These are phyloP conservation scores for Lysandra bellargus DNA, from an alignment of 2,888 invertebrate species.

Conservation along the genomic window DNA sequence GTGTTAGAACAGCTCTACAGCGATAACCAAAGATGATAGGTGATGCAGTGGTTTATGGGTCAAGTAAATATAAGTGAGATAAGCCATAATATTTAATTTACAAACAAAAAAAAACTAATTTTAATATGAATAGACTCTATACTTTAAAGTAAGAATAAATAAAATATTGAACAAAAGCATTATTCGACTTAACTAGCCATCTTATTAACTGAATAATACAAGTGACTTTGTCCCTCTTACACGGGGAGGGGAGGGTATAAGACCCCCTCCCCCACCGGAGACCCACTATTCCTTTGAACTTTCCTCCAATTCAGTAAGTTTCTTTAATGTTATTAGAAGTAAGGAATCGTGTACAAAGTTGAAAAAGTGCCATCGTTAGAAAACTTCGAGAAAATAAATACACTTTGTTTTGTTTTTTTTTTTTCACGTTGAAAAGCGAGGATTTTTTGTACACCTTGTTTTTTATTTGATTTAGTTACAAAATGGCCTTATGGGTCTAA, in stretches of 20 bases:
- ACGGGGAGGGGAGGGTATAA: neutral
- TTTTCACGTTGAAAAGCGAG: neutral
- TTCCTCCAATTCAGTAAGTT: slow-evolving; percentile 28
- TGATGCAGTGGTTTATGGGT: too few relatives aligned
- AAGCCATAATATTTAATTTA: too few relatives aligned
- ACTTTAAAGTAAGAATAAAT: neutral
- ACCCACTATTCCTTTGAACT: slow-evolving; percentile 19
- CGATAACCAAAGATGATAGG: too few relatives aligned
- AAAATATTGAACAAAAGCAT: neutral
- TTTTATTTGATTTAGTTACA: neutral
- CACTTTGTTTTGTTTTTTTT: slow-evolving; percentile 8
- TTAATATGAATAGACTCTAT: too few relatives aligned
- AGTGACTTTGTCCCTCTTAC: neutral
- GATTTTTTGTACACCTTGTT: too few relatives aligned
- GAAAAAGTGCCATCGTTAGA: slow-evolving; percentile 14
- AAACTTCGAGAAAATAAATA: neutral
- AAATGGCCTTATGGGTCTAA: neutral
- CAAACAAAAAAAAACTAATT: too few relatives aligned
- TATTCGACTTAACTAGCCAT: neutral
- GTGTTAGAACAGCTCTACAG: too few relatives aligned
- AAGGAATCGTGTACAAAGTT: slow-evolving; percentile 26
- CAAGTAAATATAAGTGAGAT: too few relatives aligned
- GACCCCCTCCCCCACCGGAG: neutral
- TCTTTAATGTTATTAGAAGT: slow-evolving; percentile 29
- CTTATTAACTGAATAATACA: neutral